Conservation (phyloP, 2,888 invertebrate species). For the Ophion costatus region DNA sequence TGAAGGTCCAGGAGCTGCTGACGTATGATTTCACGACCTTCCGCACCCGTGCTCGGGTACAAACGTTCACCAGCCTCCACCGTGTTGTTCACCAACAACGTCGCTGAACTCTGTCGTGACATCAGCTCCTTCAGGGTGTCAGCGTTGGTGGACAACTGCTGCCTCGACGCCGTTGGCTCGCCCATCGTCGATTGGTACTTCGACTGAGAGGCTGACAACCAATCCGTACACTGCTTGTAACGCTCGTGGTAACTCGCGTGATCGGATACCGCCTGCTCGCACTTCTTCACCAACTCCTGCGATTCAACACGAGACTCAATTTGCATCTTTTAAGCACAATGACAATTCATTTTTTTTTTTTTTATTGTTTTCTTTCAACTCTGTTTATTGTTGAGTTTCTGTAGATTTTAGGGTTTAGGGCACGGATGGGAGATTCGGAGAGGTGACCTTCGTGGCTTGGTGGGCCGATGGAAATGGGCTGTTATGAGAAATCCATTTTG, state of each 20-base stretch:
- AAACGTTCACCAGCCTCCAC: conserved; percentile 95
- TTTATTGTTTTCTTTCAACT: neutral
- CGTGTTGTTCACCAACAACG: conserved; percentile 91
- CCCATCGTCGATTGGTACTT: conserved; percentile 89
- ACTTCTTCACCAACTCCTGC: conserved; percentile 94
- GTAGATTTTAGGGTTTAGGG: neutral
- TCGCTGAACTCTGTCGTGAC: conserved; percentile 90
- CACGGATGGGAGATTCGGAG: no score
- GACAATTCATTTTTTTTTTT: neutral
- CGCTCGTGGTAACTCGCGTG: conserved; percentile 92
- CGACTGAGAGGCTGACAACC: conserved; percentile 90
- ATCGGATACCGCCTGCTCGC: conserved; percentile 93
- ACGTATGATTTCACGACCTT: conserved; percentile 94
- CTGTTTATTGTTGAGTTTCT: neutral
- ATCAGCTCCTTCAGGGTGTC: conserved; percentile 90
- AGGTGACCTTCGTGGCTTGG: no score
- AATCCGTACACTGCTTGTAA: conserved; percentile 92
- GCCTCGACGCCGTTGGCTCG: conserved; percentile 86
- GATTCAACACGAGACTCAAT: neutral
- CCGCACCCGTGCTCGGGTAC: conserved; percentile 93
- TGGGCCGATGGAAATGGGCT: no score
- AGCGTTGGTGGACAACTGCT: conserved; percentile 89
- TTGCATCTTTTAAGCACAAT: neutral
- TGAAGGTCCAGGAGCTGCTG: conserved; percentile 93
- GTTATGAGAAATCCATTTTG: no score